Percentiles rank a stretch among this genome's conserved stretches.
Evolutionary conservation across 1,140 invertebrate species (phyloP).

Genomic region (Bactericera cockerelli): DNA sequence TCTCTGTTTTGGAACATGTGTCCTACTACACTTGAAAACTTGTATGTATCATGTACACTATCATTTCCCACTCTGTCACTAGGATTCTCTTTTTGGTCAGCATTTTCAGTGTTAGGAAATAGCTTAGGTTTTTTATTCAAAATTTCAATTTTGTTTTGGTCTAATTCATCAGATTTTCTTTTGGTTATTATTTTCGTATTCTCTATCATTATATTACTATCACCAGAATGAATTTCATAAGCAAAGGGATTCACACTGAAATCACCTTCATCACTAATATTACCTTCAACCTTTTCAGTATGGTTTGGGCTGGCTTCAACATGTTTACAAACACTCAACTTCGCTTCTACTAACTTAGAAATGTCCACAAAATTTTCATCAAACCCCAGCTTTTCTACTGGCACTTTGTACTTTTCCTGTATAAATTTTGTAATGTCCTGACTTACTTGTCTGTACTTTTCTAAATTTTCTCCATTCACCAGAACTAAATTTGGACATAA

Average conservation of each 20-base stretch:
- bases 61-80: too few species aligned
- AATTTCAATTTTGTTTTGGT: background rate
- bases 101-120: background rate
- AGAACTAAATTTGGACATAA: constrained; percentile 50
- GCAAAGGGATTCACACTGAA: background rate
- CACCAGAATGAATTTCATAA: too few species aligned
- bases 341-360: constrained; percentile 43
- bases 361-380: constrained; percentile 68
- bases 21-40: constrained; percentile 28
- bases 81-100: too few species aligned
- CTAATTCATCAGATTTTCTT: constrained; percentile 13
- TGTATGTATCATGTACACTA: background rate
- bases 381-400: constrained; percentile 59
- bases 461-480: constrained; percentile 57
- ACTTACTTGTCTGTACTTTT: constrained; percentile 52
- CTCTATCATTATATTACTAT: too few species aligned
- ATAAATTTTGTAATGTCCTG: constrained; percentile 47
- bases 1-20: constrained; percentile 37
- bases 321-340: constrained; percentile 25
- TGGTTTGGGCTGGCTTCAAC: constrained; percentile 16
- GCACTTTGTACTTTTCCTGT: constrained; percentile 41
- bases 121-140: background rate
- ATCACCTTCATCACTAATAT: constrained; percentile 16
- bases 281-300: constrained; percentile 19
- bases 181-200: constrained; percentile 8